These are phyloP conservation scores for Agrypnus murinus DNA, from an alignment of 2,888 invertebrate species.

Conservation along the genomic window DNA sequence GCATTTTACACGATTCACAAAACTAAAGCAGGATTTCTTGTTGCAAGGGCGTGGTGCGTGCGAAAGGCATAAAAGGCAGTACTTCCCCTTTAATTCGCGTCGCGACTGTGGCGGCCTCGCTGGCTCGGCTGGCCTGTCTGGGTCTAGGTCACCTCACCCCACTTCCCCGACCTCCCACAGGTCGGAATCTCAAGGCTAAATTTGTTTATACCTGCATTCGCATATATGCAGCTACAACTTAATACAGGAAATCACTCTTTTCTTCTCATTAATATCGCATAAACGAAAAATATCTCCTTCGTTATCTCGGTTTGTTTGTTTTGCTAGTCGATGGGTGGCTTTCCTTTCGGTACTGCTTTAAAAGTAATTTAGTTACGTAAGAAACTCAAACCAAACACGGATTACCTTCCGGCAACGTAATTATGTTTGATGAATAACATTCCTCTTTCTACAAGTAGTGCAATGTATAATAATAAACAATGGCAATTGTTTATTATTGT, in stretches of 20 bases:
- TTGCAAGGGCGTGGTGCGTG: constrained; percentile 50
- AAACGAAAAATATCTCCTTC: too few species aligned
- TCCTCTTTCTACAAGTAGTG: neutral
- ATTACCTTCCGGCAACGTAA: too few species aligned
- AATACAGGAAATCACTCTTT: constrained; percentile 30
- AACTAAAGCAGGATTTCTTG: constrained; percentile 45
- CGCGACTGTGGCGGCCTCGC: constrained; percentile 66
- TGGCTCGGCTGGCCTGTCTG: constrained; percentile 67
- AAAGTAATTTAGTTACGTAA: too few species aligned
- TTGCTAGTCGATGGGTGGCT: too few species aligned
- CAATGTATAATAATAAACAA: too few species aligned
- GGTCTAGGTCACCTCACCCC: constrained; percentile 69
- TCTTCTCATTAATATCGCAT: too few species aligned
- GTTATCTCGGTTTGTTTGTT: too few species aligned
- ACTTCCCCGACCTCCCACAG: constrained; percentile 61
- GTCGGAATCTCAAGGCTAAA: constrained; percentile 69
- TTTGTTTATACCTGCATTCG: constrained; percentile 67
- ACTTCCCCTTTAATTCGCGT: constrained; percentile 68
- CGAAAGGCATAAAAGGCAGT: constrained; percentile 50
- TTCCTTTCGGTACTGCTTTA: too few species aligned
- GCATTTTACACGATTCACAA: constrained; percentile 34
- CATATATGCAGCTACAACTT: constrained; percentile 40
- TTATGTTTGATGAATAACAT: neutral
- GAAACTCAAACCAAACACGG: neutral
- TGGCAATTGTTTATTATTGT: neutral